Conservation (phyloP, 2,888 invertebrate species). For the Cheilosia vernalis region DNA sequence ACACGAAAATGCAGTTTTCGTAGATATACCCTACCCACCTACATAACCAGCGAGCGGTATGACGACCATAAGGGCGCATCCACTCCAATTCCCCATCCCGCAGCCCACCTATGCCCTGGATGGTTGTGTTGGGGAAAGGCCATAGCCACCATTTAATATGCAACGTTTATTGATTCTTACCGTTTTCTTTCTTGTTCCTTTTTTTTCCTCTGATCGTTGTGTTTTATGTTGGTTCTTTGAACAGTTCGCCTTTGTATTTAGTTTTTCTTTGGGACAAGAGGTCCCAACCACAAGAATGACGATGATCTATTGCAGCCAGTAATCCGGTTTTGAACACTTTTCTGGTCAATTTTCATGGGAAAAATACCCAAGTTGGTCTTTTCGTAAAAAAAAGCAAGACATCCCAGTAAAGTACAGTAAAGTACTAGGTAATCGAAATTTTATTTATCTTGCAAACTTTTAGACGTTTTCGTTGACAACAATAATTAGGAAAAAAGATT, state of each 20-base stretch:
- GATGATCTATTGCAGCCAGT: slow-evolving; percentile 62
- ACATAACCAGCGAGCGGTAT: slow-evolving; percentile 6
- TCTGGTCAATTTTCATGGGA: slow-evolving; percentile 22
- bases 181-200: slow-evolving; percentile 67
- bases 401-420: slow-evolving; percentile 42
- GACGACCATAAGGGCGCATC: slow-evolving; percentile 57
- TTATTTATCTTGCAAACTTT: not conserved
- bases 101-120: slow-evolving; percentile 46
- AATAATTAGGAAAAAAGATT: not conserved
- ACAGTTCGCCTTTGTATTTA: slow-evolving; percentile 16
- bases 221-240: slow-evolving; percentile 10
- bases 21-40: slow-evolving; percentile 12
- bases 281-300: slow-evolving; percentile 35
- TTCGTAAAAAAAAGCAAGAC: not conserved
- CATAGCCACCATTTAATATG: slow-evolving; percentile 72
- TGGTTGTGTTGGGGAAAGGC: slow-evolving; percentile 56
- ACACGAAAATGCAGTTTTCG: slow-evolving; percentile 38
- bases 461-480: slow-evolving; percentile 22
- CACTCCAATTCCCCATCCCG: slow-evolving; percentile 22
- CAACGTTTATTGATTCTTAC: slow-evolving; percentile 76
- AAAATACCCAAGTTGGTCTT: slow-evolving; percentile 27
- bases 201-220: slow-evolving; percentile 36
- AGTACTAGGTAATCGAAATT: not conserved
- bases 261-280: slow-evolving; percentile 30
- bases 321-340: slow-evolving; percentile 52